Base-by-base conservation (phyloP, 2,888 invertebrate species). In the Scrobipalpa costella region DNA sequence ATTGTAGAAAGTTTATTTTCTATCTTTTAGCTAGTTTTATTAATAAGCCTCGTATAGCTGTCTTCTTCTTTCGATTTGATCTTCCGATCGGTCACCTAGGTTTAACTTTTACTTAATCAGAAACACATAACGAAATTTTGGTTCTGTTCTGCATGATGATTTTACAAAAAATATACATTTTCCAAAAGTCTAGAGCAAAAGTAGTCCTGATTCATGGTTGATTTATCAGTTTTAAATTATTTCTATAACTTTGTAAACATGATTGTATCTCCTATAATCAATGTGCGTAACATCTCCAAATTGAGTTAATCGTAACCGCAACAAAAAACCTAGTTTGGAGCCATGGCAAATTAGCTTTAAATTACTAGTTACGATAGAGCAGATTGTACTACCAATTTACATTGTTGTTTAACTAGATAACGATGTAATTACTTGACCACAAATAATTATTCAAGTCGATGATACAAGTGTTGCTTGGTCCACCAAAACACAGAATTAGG, bases 351-450 rank as follows among this genome's bases (percentile, higher is more conserved):
- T 50, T 21, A 50, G 17, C 50, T 21, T 17, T 9, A 50, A 50
- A 50, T 50, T 17, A 5, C 50, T 50, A 50, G 50, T 50, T 50
- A 50, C 50, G 50, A 19, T 49, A 49, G 17, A 11, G 17, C 50
- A 50, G 17, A 50, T 44, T 44, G 44, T 50, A 21, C 50, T 50
- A 11, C 21, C 50, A 50, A 50, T 19, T 50, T 50, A 50, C 50
- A 50, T 50, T 19, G 50, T 50, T 50, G 50, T 50, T 50, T 19
- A 17, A 50, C 50, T 2, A 50, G 50, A 19, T 50, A 50, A 19
- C 21, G 17, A 50, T 8, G 50, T 50, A 50, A 50, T 17, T 50
- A 9, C 21, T 50, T 9, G 1, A 44, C 44, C 44, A 44, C 44
- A 44, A 44, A 15, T 15, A 44, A 44, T 44, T 44, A 44, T 44